Base-by-base conservation (phyloP, 2,113 vertebrate genomes). In the Hystrix cristata region DNA sequence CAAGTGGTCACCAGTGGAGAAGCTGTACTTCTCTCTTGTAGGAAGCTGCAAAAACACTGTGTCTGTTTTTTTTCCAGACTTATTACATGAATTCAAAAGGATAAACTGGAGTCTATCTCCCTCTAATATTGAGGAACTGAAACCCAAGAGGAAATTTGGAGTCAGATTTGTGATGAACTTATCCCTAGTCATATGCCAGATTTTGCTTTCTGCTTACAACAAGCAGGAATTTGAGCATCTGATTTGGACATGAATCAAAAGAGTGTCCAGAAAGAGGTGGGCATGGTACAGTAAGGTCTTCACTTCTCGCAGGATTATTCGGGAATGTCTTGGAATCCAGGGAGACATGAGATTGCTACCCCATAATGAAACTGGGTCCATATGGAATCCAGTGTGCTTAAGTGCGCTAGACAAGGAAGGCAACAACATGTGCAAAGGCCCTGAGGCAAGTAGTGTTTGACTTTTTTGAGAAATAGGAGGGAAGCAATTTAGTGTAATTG, bases 161-260 rank as follows among this genome's bases (percentile, higher is more conserved):
- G 78, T 31, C 67, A 38, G 43, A 53, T 67, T 93, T 91, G 38
- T 60, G 34, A 38, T 67, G 43, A 88, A 43, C 31, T 71, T 46
- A 25, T 48, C 76, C 23, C n/a, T 76, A 55, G 57, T n/a, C 19
- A 14, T 31, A 1, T 10, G 43, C 53, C 85, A 87, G 18, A n/a
- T 72, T 95, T 80, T 55, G 53, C 57, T 92, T 95, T 89, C 55
- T 96, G 53, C 34, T 96, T 48, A 46, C 85, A 71, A 51, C 69
- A 92, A 60, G 19, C 55, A 83, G 51, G 31, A 2, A 27, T 59
- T 60, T 94, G 64, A 71, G 87, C 43, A 46, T 80, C 5, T 55
- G 46, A 76, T 87, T 79, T 31, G 89, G 69, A 71, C 5, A 13
- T 5, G 3, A 10, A 10, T 62, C 31, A 60, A 48, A 48, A 89